Percentiles rank a stretch among this genome's conserved stretches.
These are phyloP conservation scores for Garrulus glandarius DNA, from an alignment of 2,797 vertebrate species.

Conservation along the genomic window DNA sequence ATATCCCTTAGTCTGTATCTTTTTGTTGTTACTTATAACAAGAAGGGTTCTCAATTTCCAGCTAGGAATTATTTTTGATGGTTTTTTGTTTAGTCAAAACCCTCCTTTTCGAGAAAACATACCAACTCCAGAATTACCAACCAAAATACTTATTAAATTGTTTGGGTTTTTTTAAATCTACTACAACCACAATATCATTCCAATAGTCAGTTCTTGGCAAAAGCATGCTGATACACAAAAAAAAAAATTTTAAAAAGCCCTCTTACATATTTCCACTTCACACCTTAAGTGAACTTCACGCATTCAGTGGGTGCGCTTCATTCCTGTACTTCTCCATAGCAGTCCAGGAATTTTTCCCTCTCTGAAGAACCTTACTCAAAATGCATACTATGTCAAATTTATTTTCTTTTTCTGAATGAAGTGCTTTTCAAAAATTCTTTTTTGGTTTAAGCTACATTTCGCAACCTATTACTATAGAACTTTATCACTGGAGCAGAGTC, in stretches of 20 bases:
- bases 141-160: neutral
- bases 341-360: neutral
- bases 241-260: too few species aligned
- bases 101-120: neutral
- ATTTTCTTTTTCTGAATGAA: conserved; percentile 39
- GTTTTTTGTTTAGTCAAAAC: neutral
- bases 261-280: neutral
- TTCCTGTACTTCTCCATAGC: neutral
- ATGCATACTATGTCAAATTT: neutral
- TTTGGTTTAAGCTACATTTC: neutral
- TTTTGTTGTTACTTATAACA: neutral
- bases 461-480: neutral
- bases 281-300: neutral
- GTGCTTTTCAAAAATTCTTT: conserved; percentile 3
- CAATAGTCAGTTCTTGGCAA: neutral
- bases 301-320: neutral
- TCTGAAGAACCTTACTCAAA: conserved; percentile 8
- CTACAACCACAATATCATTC: neutral
- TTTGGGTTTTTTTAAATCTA: neutral
- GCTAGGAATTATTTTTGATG: neutral
- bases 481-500: neutral
- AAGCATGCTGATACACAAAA: neutral
- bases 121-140: neutral
- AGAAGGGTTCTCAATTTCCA: neutral
- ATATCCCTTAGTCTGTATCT: neutral